Evolutionary conservation across 2,888 invertebrate species (phyloP).

Genomic region (Heliconius cydno): DNA sequence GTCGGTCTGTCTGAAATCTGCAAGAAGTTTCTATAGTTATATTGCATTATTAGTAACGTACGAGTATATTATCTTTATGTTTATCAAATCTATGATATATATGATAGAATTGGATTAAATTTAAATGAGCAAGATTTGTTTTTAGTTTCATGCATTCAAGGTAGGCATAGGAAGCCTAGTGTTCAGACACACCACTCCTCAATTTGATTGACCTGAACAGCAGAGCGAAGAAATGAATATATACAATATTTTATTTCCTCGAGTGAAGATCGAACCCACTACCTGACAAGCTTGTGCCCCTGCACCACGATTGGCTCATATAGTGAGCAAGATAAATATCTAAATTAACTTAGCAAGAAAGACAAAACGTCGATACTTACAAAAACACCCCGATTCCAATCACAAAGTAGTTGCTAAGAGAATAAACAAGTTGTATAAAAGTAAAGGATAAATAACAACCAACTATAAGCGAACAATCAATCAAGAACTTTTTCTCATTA

Average conservation of each 20-base stretch:
- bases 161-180: no score
- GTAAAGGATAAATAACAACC: background rate
- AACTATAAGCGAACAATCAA: conserved; percentile 39
- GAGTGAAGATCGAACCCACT: no score
- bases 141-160: no score
- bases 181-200: no score
- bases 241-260: no score
- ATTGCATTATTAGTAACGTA: no score
- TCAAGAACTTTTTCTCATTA: conserved; percentile 57
- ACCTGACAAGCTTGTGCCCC: no score
- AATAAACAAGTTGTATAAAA: background rate
- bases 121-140: no score
- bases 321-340: background rate
- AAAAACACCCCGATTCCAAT: background rate
- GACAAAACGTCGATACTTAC: background rate
- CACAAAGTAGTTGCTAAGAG: background rate
- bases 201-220: no score
- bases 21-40: background rate
- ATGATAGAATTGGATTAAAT: no score
- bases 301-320: background rate
- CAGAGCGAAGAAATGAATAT: no score
- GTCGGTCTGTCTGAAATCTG: background rate
- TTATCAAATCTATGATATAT: background rate
- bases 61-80: background rate
- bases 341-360: background rate